Evolutionary conservation across 2,113 vertebrate species (phyloP).

Genomic region (Edolisoma coerulescens): DNA sequence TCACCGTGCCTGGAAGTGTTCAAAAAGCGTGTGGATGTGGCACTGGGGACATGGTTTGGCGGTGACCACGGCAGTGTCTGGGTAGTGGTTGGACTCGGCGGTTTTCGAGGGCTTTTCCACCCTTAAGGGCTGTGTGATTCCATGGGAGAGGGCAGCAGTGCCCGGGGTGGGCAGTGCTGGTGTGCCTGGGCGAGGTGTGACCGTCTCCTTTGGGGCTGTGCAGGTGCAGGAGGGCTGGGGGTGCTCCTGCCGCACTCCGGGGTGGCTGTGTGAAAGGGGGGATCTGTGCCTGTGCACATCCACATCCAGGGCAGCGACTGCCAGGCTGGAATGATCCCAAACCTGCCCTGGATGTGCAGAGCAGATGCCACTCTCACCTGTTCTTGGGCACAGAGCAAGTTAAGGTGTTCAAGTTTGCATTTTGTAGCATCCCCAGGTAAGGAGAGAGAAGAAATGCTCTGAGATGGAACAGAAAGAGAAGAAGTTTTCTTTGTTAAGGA

Average conservation of each 20-base stretch:
- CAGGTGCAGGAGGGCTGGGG: not conserved
- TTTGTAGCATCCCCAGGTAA: not conserved
- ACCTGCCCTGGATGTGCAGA: not conserved
- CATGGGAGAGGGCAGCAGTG: not conserved
- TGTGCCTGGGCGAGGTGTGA: fast-evolving
- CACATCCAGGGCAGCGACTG: not conserved
- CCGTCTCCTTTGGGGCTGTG: fast-evolving
- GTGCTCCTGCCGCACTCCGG: fast-evolving
- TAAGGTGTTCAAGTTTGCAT: not conserved
- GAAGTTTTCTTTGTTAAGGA: not conserved
- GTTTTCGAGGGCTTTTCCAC: fast-evolving
- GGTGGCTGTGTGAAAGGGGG: fast-evolving
- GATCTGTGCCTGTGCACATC: not conserved
- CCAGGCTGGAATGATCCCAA: not conserved
- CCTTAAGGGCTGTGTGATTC: no score
- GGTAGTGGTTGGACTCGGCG: fast-evolving
- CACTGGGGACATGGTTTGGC: fast-evolving
- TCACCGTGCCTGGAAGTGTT: no score
- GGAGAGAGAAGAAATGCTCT: fast-evolving
- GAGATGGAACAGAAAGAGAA: not conserved
- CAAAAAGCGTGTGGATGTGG: fast-evolving
- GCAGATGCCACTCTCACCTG: not conserved
- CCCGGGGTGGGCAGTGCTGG: not conserved
- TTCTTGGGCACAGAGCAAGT: not conserved
- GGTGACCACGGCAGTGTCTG: fast-evolving